Percentiles rank a stretch among this genome's conserved stretches.
phyloP scores from a whole-genome alignment of 1,140 invertebrate genomes.

The Drosophila rhopaloa region DNA sequence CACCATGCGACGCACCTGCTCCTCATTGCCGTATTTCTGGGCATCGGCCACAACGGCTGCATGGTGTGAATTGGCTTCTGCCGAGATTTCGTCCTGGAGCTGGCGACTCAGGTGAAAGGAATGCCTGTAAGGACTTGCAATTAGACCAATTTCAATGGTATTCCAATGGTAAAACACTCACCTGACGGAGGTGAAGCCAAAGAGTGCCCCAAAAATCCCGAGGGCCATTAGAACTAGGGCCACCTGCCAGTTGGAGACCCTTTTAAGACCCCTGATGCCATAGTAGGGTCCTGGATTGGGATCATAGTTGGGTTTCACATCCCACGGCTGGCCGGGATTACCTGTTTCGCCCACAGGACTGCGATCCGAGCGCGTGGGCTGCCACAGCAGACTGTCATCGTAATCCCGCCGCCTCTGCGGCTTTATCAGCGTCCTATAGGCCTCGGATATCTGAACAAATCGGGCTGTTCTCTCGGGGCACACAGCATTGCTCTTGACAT shows the following conservation, averaged over 20 bases:
- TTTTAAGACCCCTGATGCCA: slow-evolving; percentile 86
- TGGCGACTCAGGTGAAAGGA: slow-evolving; percentile 85
- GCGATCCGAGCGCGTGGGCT: slow-evolving; percentile 16
- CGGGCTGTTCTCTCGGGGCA: slow-evolving; percentile 84
- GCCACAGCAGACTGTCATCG: slow-evolving; percentile 84
- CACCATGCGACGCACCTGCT: slow-evolving; percentile 83
- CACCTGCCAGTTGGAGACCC: slow-evolving; percentile 86
- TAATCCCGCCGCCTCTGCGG: slow-evolving; percentile 86
- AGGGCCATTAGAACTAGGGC: slow-evolving; percentile 85
- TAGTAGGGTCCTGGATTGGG: slow-evolving; percentile 86
- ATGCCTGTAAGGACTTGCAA: slow-evolving; percentile 67
- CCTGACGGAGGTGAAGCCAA: slow-evolving; percentile 87
- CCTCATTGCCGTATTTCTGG: slow-evolving; percentile 85
- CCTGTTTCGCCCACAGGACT: slow-evolving; percentile 14
- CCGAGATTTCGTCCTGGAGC: slow-evolving; percentile 84
- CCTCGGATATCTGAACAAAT: slow-evolving; percentile 88
- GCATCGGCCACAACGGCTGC: slow-evolving; percentile 85
- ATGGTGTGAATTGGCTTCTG: slow-evolving; percentile 84
- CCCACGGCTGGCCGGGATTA: slow-evolving; percentile 59
- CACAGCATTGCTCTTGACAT: slow-evolving; percentile 86
- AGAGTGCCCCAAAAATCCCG: slow-evolving; percentile 85
- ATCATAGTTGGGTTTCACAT: slow-evolving; percentile 70
- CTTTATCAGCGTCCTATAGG: slow-evolving; percentile 87
- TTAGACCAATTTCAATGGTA: not conserved
- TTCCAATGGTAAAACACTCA: slow-evolving; percentile 58